Percentiles rank a stretch among this genome's conserved stretches.
Evolutionary conservation across 2,797 vertebrate species (phyloP).

Genomic region (Psittacula derbiana): DNA sequence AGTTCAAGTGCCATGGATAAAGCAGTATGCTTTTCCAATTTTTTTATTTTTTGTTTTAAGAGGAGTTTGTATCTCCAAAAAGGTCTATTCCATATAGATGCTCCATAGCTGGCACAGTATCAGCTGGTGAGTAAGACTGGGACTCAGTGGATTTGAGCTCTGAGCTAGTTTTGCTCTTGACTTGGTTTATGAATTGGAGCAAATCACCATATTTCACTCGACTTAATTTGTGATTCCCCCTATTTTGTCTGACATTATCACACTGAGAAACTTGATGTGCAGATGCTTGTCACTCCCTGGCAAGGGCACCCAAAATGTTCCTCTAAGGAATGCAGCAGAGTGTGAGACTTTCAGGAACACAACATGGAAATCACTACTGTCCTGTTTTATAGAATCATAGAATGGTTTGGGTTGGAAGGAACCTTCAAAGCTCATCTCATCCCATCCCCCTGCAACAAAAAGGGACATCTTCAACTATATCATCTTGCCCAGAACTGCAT

Average conservation of each 20-base stretch:
- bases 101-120: background rate
- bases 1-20: background rate
- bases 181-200: background rate
- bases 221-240: background rate
- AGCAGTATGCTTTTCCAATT: background rate
- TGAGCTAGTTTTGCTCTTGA: background rate
- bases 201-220: background rate
- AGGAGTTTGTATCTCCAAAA: background rate
- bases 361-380: fast-evolving
- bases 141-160: background rate
- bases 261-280: background rate
- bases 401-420: background rate
- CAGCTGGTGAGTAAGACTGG: background rate
- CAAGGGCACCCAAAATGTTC: background rate
- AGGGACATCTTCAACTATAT: background rate
- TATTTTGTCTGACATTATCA: background rate
- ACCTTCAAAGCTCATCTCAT: background rate
- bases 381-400: background rate
- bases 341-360: background rate
- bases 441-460: background rate
- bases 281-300: background rate
- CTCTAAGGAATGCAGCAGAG: background rate
- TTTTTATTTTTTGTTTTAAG: background rate
- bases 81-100: background rate
- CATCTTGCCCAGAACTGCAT: background rate